These are phyloP conservation scores for Mycalesis mineus DNA, from an alignment of 2,888 invertebrate species.

Conservation along the genomic window DNA sequence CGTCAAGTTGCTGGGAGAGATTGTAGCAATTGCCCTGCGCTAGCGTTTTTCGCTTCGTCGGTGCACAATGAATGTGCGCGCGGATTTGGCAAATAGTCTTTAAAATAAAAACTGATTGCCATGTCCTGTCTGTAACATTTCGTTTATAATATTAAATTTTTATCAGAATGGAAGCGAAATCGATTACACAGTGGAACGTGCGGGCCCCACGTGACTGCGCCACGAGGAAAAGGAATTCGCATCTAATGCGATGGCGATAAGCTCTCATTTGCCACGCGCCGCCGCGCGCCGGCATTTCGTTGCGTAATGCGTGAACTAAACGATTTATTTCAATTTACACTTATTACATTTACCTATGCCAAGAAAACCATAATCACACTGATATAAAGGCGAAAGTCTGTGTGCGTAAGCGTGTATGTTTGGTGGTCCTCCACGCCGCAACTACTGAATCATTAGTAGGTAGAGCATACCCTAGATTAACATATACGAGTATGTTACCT, in stretches of 20 bases:
- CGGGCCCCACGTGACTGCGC: constrained; percentile 21
- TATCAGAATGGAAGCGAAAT: constrained; percentile 31
- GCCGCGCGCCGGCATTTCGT: neutral
- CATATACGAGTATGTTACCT: too few species aligned
- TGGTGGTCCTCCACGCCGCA: too few species aligned
- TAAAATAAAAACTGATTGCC: neutral
- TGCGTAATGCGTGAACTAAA: constrained; percentile 13
- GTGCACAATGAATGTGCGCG: too few species aligned
- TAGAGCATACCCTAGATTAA: too few species aligned
- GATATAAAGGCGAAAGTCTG: too few species aligned
- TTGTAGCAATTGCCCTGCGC: too few species aligned
- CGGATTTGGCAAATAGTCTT: too few species aligned
- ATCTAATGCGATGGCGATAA: constrained; percentile 9
- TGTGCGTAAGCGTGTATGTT: too few species aligned
- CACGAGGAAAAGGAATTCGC: constrained; percentile 12
- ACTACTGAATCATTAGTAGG: too few species aligned
- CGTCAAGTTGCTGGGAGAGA: too few species aligned
- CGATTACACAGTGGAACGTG: constrained; percentile 29
- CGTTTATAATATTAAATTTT: constrained; percentile 5
- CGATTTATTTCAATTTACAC: constrained; percentile 11
- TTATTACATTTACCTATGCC: neutral
- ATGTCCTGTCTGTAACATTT: neutral
- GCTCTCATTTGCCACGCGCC: constrained; percentile 13
- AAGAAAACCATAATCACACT: too few species aligned
- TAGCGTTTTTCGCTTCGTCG: too few species aligned